Percentiles rank a stretch among this genome's conserved stretches.
Conservation (phyloP, 2,888 invertebrate genomes). For the Pyrrhia umbra region DNA sequence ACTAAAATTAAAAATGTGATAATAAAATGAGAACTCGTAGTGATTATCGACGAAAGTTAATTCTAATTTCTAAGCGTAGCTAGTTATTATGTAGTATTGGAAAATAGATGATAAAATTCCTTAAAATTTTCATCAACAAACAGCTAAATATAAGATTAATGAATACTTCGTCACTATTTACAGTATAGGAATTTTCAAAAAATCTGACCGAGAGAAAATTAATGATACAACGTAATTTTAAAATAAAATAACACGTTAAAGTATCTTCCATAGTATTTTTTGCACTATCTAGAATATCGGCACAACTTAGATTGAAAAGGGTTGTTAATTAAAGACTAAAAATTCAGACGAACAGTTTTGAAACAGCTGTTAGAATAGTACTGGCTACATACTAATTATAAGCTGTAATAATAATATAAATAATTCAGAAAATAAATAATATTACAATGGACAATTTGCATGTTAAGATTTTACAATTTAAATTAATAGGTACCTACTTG, state of each 20-base stretch:
- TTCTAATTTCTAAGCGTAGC: conserved; percentile 24
- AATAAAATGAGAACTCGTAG: conserved; percentile 37
- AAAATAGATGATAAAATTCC: conserved; percentile 22
- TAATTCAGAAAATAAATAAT: conserved; percentile 3
- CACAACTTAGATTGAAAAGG: conserved; percentile 38
- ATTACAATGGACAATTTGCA: conserved; percentile 15
- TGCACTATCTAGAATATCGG: conserved; percentile 56
- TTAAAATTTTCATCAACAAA: conserved; percentile 20
- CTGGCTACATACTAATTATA: conserved; percentile 7
- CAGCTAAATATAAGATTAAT: conserved; percentile 5
- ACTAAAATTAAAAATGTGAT: conserved; percentile 47
- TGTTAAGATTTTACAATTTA: conserved; percentile 34
- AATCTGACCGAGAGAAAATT: conserved; percentile 31
- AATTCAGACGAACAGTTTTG: conserved; percentile 16
- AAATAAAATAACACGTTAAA: conserved; percentile 15
- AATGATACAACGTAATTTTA: conserved; percentile 36
- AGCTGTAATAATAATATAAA: neutral
- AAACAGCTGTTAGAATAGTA: conserved; percentile 7
- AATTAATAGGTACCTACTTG: conserved; percentile 42
- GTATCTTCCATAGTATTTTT: conserved; percentile 56
- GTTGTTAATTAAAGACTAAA: conserved; percentile 46
- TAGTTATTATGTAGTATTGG: conserved; percentile 33
- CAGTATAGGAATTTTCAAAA: conserved; percentile 31
- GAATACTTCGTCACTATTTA: conserved; percentile 26
- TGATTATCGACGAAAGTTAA: conserved; percentile 18